Base-by-base conservation (phyloP, 1,140 invertebrate species). In the Tyrophagus putrescentiae region DNA sequence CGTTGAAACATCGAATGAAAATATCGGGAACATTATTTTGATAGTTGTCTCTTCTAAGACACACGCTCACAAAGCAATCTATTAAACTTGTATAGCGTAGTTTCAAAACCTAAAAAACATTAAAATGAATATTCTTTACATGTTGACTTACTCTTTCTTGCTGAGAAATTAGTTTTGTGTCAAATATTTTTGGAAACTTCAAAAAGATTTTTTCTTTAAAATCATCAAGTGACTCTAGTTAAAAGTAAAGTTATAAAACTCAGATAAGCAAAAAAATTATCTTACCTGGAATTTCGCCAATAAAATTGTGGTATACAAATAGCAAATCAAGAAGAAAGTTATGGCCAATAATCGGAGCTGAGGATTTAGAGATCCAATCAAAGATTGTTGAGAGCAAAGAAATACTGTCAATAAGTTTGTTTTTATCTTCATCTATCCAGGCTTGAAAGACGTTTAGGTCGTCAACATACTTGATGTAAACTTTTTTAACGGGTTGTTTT, bases 281-380 rank as follows among this genome's bases (percentile, higher is more conserved):
- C 64, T 69, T 71, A 79, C 77, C 65, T 65, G 84, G 84, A 25
- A 87, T 69, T 1, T 78, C 74, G 44, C 76, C 75, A 64, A 81
- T 77, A 70, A 87, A 87, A 65, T 83, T 81, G 64, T 81, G 78
- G 67, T 82, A 78, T 44, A 85, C 70, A 41, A 85, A 75, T 63
- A 86, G 70, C 4, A 83, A 67, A 71, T 87, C 85, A 57, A 81
- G 67, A 34, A 84, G 75, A 33, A 79, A 67, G 71, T 87, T 88
- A 70, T 87, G 84, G 0, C 82, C 83, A 33, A 86, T 70, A 32
- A 88, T 74, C 23, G 83, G 83, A 73, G 83, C 84, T 62, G 80
- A 76, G 16, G 75, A 67, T 3, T 69, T 65, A 13, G 70, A 68
- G 4, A 87, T 67, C 0, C 81, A 62, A 39, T 78, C 71, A 60